phyloP scores from a whole-genome alignment of 1,140 invertebrate genomes.

The Portunus trituberculatus region DNA sequence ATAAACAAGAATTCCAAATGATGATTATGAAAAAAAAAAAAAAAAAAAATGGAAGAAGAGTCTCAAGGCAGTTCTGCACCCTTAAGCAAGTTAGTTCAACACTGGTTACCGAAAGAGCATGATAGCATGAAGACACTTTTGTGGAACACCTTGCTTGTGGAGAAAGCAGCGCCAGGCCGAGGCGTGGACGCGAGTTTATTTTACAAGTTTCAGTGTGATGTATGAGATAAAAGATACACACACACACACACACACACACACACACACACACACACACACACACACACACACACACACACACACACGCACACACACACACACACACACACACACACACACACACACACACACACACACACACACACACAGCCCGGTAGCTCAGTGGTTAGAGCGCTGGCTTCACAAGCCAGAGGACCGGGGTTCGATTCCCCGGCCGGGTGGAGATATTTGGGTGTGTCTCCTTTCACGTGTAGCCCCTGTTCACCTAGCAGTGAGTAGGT shows the following conservation, averaged over 20 bases:
- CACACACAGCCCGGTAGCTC: too few relatives aligned
- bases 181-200: constrained; percentile 5
- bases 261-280: not conserved
- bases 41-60: not conserved
- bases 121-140: not conserved
- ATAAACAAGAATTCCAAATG: not conserved
- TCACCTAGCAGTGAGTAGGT: too few relatives aligned
- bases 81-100: constrained; percentile 28
- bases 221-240: not conserved
- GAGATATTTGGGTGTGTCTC: too few relatives aligned
- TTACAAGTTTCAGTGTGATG: constrained; percentile 37
- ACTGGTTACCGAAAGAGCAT: not conserved
- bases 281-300: not conserved
- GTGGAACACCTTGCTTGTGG: constrained; percentile 29
- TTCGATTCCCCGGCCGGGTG: too few relatives aligned
- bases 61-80: not conserved
- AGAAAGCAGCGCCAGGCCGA: not conserved
- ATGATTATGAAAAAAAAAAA: not conserved
- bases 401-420: too few relatives aligned
- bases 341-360: not conserved
- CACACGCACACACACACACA: not conserved
- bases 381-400: too few relatives aligned
- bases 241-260: not conserved
- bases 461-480: too few relatives aligned
- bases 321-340: not conserved